Evolutionary conservation across 2,888 invertebrate genomes (phyloP), one percentile per base, ranked within the genome.

Genomic region (Agelastica alni): DNA sequence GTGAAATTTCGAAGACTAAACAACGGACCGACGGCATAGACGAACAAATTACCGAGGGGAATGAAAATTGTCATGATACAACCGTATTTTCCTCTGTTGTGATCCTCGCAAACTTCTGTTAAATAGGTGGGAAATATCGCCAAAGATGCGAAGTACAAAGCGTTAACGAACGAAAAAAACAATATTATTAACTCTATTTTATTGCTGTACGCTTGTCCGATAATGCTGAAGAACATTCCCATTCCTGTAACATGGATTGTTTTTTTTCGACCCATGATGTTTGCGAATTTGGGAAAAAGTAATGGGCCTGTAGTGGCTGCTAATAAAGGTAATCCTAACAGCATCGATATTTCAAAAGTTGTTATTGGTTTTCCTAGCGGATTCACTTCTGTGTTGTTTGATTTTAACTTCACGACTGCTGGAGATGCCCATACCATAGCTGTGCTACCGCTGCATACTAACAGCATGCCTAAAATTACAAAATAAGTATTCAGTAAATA

Each of bases 161-260:
- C 18, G 9, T 3, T 5, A 1, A 18, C 2, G 1, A 17, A 18
- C 1, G 18, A n/a, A 3, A 16, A 9, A n/a, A 17, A 37, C 9
- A 4, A 1, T 9, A 31, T 44, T 12, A 44, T 18, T 2, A 12
- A 1, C 1, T 1, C 3, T 6, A 64, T 36, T 2, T 43, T 36
- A 4, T 45, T 43, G 4, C 57, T 59, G n/a, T 59, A 60, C 0
- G 60, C 56, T 3, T 51, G 4, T 0, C 48, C 36, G 2, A 59
- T 10, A 16, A 56, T 31, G 1, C 61, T 88, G 1, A 85, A 26
- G 16, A 86, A 71, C 49, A 86, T 85, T 0, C 89, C 86, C 0
- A 86, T 61, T 0, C 83, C 77, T 12, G 85, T 80, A 6, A 81
- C 72, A 4, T 89, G 70, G 6, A 90, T 75, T 0, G 85, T 82